phyloP scores from a whole-genome alignment of 2,888 invertebrate species.

The Limnephilus auricula region DNA sequence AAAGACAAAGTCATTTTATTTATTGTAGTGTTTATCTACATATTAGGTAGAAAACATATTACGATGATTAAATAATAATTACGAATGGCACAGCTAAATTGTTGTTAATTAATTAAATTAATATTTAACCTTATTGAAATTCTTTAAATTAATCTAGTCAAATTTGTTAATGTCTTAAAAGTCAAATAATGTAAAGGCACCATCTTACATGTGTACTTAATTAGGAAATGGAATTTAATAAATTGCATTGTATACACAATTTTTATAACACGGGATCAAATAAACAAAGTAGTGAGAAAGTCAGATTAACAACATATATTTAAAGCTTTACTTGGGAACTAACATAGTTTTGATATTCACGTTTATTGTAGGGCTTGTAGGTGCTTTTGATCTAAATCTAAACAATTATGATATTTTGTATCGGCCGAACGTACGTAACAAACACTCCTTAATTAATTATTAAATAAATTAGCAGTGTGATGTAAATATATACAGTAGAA shows the following conservation, averaged over 20 bases:
- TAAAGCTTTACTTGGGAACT: slow-evolving; percentile 63
- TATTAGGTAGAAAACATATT: slow-evolving; percentile 23
- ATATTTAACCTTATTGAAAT: slow-evolving; percentile 22
- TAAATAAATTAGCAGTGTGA: background rate
- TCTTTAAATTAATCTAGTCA: slow-evolving; percentile 48
- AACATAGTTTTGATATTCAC: slow-evolving; percentile 65
- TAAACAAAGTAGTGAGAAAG: slow-evolving; percentile 51
- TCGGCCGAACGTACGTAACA: slow-evolving; percentile 65
- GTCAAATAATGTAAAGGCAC: slow-evolving; percentile 34
- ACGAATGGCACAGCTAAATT: slow-evolving; percentile 20
- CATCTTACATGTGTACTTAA: slow-evolving; percentile 30
- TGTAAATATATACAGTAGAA: background rate
- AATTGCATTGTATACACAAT: slow-evolving; percentile 58
- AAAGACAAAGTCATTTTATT: slow-evolving; percentile 12
- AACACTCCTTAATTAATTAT: slow-evolving; percentile 55
- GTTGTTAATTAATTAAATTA: slow-evolving; percentile 23
- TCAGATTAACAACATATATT: slow-evolving; percentile 59
- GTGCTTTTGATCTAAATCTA: slow-evolving; percentile 49
- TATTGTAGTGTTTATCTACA: background rate
- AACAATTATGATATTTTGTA: slow-evolving; percentile 53
- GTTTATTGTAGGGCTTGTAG: slow-evolving; percentile 62
- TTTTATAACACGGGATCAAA: slow-evolving; percentile 65
- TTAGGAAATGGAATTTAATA: slow-evolving; percentile 48
- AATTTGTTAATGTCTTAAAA: slow-evolving; percentile 42
- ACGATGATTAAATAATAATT: slow-evolving; percentile 7